These are phyloP conservation scores for Synodontis membranacea DNA, from an alignment of 2,113 vertebrate species.

Conservation along the genomic window DNA sequence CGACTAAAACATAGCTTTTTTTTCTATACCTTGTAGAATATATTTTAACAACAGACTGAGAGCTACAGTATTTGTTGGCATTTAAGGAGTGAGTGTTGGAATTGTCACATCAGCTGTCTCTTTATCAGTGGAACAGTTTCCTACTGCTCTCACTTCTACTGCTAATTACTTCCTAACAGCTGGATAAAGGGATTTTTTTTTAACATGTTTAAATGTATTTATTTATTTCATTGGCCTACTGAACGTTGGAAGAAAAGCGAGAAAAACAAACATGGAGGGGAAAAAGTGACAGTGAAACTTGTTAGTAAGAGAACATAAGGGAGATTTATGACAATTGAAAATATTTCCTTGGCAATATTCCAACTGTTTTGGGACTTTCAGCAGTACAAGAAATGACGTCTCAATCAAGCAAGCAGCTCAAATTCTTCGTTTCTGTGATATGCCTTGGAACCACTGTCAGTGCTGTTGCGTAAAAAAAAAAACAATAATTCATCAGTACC, in stretches of 20 bases:
- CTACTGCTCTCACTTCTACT: constrained; percentile 7
- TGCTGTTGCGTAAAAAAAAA: not conserved
- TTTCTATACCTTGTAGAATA: not conserved
- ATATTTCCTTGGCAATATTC: not conserved
- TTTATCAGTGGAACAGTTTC: constrained; percentile 11
- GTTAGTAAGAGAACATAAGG: not conserved
- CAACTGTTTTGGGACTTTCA: not conserved
- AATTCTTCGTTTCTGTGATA: not conserved
- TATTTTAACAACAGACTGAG: not conserved
- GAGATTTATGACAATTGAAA: not conserved
- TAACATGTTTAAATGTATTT: no score
- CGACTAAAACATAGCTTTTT: not conserved
- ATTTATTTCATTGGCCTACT: not conserved
- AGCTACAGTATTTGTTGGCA: not conserved
- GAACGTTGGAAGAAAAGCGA: not conserved
- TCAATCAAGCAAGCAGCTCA: not conserved
- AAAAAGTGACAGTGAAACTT: not conserved
- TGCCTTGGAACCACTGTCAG: not conserved
- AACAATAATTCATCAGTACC: not conserved
- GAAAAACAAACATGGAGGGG: not conserved
- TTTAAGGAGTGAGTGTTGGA: constrained; percentile 10
- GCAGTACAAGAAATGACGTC: not conserved
- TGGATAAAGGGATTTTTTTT: not conserved
- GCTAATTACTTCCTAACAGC: constrained; percentile 24
- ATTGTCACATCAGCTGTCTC: constrained; percentile 21